Conservation (phyloP, 2,888 invertebrate genomes). For the Mesorhabditis spiculigera region DNA sequence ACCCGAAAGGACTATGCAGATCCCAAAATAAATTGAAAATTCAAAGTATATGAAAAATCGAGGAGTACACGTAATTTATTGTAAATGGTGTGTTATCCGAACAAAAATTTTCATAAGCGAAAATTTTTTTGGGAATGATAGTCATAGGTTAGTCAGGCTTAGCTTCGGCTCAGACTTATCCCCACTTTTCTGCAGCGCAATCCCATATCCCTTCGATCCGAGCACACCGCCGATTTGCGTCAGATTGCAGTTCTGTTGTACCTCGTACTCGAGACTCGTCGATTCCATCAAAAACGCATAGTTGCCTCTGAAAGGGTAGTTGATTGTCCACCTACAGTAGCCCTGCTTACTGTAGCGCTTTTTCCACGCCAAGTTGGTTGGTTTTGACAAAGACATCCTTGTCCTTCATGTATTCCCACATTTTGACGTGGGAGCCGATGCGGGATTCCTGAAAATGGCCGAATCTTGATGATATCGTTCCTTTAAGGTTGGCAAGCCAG, state of each 20-base stretch:
- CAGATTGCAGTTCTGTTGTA: slow-evolving; percentile 85
- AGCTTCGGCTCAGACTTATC: too few species aligned
- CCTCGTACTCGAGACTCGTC: slow-evolving; percentile 90
- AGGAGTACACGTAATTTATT: too few species aligned
- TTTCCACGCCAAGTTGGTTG: slow-evolving; percentile 52
- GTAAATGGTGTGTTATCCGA: too few species aligned
- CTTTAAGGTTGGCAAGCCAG: too few species aligned
- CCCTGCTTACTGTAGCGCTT: slow-evolving; percentile 29
- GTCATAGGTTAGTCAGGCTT: too few species aligned
- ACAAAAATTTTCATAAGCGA: too few species aligned
- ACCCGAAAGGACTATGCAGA: too few species aligned
- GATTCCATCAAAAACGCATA: slow-evolving; percentile 98
- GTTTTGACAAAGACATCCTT: slow-evolving; percentile 48
- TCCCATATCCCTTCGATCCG: slow-evolving; percentile 88
- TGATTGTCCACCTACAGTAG: slow-evolving; percentile 65
- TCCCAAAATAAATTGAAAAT: too few species aligned
- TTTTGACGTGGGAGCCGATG: slow-evolving; percentile 60
- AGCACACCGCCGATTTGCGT: slow-evolving; percentile 91
- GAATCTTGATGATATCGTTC: too few species aligned
- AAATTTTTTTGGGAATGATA: too few species aligned
- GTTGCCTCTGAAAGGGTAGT: slow-evolving; percentile 70
- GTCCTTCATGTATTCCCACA: slow-evolving; percentile 62
- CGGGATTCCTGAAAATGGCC: slow-evolving; percentile 58
- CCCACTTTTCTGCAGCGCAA: slow-evolving; percentile 70
- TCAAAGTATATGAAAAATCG: too few species aligned